Base-by-base conservation (phyloP, 2,888 invertebrate species). In the Malthinus seriepunctatus region DNA sequence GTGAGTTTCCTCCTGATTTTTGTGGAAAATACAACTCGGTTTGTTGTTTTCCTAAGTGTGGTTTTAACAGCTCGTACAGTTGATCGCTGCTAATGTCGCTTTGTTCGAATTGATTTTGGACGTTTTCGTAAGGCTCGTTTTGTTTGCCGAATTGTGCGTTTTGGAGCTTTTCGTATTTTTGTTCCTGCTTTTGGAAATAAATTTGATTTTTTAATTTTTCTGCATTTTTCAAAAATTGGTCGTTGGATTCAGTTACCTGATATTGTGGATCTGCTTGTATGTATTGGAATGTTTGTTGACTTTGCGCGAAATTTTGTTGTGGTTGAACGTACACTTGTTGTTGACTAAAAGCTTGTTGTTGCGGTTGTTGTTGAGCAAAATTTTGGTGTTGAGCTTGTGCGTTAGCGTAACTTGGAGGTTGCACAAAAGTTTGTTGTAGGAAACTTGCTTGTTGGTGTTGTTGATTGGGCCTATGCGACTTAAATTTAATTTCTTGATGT, bases 161-260 rank as follows among this genome's bases (percentile, higher is more conserved):
- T 49, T 74, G 3, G 78, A 76, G 2, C 80, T 70, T 55, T 78
- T 79, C 7, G 71, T 70, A 3, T 38, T 47, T 62, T 33, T 55
- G 51, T 12, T 35, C 31, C 71, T 83, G 82, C 31, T 82, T 82
- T 6, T 81, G 82, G 68, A 78, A 82, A 54, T 79, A 76, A 71
- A 77, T 77, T 67, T 79, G 78, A 52, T 79, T 75, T 5, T 76
- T 78, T 69, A 79, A 76, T 49, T 74, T 70, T 48, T 76, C 75
- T 7, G 74, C 76, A 62, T 76, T 78, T 11, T 46, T 56, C 6
- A 67, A 78, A 79, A 77, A 78, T 33, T 38, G 60, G 37, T 78
- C 79, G 51, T 76, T 75, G 10, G 81, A 78, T 70, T 85, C 84
- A 1, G 81, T 82, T 4, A 84, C 84, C 76, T 83, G 82, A 64